phyloP scores from a whole-genome alignment of 2,113 vertebrate species.

The Dryoscopus gambensis region DNA sequence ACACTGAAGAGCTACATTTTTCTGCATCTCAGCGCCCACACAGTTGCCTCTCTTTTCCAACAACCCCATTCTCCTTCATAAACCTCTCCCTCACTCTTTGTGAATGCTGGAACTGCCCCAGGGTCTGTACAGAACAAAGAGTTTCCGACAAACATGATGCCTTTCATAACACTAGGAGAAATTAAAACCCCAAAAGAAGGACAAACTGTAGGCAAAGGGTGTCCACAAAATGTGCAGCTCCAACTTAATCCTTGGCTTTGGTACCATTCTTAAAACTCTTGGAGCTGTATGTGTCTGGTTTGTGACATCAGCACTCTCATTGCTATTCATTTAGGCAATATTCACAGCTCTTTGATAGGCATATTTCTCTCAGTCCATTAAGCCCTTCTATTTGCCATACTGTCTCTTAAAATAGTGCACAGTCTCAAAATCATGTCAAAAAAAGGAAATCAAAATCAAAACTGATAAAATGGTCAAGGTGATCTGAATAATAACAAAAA shows the following conservation, averaged over 20 bases:
- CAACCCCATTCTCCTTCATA: not conserved
- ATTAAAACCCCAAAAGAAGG: not conserved
- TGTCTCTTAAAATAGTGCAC: not conserved
- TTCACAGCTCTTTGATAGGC: not conserved
- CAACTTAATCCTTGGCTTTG: not conserved
- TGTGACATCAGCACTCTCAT: not conserved
- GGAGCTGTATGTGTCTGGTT: not conserved
- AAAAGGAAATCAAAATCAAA: not conserved
- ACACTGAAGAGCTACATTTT: not conserved
- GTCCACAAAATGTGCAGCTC: not conserved
- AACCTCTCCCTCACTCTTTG: not conserved
- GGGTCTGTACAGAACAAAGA: not conserved
- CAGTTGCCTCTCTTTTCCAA: not conserved
- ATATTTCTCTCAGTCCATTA: not conserved
- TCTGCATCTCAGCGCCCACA: not conserved
- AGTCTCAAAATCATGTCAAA: not conserved
- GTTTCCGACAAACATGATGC: not conserved
- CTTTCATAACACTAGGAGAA: not conserved
- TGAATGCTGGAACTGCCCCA: accelerated
- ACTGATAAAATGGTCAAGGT: not conserved
- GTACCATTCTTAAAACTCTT: not conserved
- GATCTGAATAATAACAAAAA: not conserved
- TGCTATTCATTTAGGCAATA: not conserved
- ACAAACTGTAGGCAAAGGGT: not conserved
- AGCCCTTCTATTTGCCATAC: not conserved